Evolutionary conservation across 2,113 vertebrate species (phyloP), one percentile per base, ranked within the genome.

Genomic region (Cathartes aura): DNA sequence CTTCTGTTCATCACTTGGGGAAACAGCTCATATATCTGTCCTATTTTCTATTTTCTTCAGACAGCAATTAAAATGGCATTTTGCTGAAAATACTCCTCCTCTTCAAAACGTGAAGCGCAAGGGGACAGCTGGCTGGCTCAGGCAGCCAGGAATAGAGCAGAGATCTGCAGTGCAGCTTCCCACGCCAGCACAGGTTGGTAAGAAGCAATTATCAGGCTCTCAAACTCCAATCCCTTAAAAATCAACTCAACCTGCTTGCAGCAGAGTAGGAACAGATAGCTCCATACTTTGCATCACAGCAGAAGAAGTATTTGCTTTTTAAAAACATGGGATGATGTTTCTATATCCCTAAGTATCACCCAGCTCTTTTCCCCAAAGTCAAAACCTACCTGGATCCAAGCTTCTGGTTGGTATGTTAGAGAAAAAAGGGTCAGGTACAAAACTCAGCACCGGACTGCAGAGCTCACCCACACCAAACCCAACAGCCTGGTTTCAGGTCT

Each of bases 141-240:
- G 50, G 67, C 82, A 87, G 81, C 45, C 68, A 93, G 88, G 88
- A 96, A 95, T 60, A 93, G 42, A 92, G 82, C 64, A 42, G 56
- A 67, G 82, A 78, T 66, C 85, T 67, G 92, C 66, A 40, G 58
- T 15, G 60, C 68, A 52, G 48, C 71, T 90, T 95, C 79, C 68
- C 89, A 86, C 52, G 6, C 90, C 70, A n/a, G 70, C 45, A n/a
- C 85, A 81, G 85, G 81, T 66, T 8, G 2, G 52, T 16, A 75
- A 64, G 71, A 90, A 83, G 95, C 66, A 79, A 96, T 92, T 93
- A 93, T 47, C 82, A 90, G 85, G 79, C 66, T 68, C 92, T 93
- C 74, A 82, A 67, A 79, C 55, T 56, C 68, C 74, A 82, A 27
- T 43, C 75, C 48, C 87, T 80, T 56, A 50, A 91, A 94, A 90